Percentiles rank a stretch among this genome's conserved stretches.
Evolutionary conservation across 2,113 vertebrate genomes (phyloP).

Genomic region (Ochotona curzoniae): DNA sequence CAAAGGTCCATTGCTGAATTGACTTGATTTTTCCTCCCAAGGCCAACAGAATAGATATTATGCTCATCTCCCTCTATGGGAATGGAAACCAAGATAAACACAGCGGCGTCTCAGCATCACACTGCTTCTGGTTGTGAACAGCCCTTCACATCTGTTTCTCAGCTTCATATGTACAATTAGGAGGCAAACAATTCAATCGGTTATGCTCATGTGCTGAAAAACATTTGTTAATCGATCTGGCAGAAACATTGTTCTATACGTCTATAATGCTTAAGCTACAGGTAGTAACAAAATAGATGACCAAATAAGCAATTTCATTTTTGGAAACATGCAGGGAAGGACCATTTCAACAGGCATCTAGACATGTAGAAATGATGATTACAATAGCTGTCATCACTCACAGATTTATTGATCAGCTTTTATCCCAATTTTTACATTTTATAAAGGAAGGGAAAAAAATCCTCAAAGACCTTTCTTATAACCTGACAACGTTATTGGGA

Average conservation of each 20-base stretch:
- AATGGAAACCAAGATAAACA: not conserved
- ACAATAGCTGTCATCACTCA: not conserved
- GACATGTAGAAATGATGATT: not conserved
- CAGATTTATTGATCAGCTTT: not conserved
- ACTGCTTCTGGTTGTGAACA: not conserved
- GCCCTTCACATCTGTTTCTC: not conserved
- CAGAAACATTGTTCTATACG: conserved; percentile 7
- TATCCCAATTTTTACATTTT: not conserved
- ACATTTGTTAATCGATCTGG: not conserved
- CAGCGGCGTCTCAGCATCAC: not conserved
- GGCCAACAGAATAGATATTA: not conserved
- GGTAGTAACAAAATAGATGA: not conserved
- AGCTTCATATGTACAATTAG: not conserved
- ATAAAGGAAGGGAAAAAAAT: not conserved
- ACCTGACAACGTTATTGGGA: not conserved
- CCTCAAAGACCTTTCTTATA: not conserved
- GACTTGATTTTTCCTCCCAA: not conserved
- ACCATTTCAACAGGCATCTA: not conserved
- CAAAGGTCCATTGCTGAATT: not conserved
- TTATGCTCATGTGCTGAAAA: not conserved
- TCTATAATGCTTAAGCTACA: not conserved
- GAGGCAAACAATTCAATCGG: not conserved
- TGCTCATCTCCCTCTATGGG: not conserved
- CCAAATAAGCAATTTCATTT: not conserved
- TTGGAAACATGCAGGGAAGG: not conserved